Evolutionary conservation across 2,797 vertebrate species (phyloP), one percentile per base, ranked within the genome.

Genomic region (Hozukius guyotensis): DNA sequence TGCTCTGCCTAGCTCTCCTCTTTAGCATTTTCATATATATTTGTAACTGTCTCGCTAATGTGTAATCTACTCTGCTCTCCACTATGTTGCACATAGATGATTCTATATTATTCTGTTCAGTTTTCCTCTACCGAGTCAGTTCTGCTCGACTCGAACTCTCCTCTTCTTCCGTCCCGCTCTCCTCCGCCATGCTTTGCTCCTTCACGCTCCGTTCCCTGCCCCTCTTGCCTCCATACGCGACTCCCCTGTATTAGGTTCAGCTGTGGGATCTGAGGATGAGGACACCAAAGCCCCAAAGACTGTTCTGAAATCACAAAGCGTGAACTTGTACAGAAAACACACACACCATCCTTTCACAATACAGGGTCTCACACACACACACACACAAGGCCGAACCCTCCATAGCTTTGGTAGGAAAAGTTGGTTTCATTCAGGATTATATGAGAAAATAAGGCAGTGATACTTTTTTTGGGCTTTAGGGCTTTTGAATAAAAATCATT

Each of bases 201-300:
- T 86, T 91, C 88, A 88, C 32, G 76, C 83, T 84, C 86, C 13
- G 73, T 64, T 89, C 89, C 70, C 82, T 83, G 85, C 81, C 8
- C 74, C 77, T 64, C 80, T 71, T 89, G 78, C 72, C 75, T 61
- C 73, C 72, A 13, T 36, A 65, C 72, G 52, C 52, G 9, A 24
- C 79, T 77, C 68, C 63, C 89, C 82, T 79, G 80, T 82, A 78
- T 86, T 73, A 77, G 77, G 79, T 89, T 87, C 87, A 88, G 82
- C 87, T 83, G 86, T 72, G 75, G 82, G 85, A 90, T 88, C 82
- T 76, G 77, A 78, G 83, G 83, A 87, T 84, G 89, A 90, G 89
- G 88, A 90, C 83, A 82, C 77, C 75, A 90, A 93, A 93, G 89
- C 86, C 82, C 92, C 86, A 84, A 91, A 91, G 88, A 88, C 88